Evolutionary conservation across 2,888 invertebrate genomes (phyloP), one percentile per base, ranked within the genome.

Genomic region (Palloptera scutellata): DNA sequence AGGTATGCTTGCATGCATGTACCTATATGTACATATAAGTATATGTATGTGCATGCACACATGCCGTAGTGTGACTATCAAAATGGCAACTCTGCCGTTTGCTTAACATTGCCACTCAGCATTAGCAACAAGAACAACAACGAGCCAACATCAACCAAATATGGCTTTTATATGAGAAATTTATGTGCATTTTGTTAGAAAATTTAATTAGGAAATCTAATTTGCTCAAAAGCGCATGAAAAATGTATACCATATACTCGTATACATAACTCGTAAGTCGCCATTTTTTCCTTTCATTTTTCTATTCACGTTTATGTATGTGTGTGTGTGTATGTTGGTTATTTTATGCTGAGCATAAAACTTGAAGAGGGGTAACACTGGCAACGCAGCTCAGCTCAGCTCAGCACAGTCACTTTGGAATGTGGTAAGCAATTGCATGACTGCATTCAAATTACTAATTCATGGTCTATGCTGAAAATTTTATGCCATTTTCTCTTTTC

Each of bases 161-260:
- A 55, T 51, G 15, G 0, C 30, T 12, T 61, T 42, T 61, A 57
- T 52, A 4, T 30, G 19, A 48, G 17, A 53, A 20, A 20, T 63
- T 57, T 19, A 59, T 81, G 77, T 78, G 76, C 78, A 77, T 81
- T 78, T 80, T 81, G 78, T 78, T 79, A 78, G 77, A 80, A 80
- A 83, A 84, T 83, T 84, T 83, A 83, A 83, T 83, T 84, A 83
- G 84, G 82, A 83, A 83, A 83, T 83, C 82, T 83, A 83, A 83
- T 83, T 83, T 83, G 84, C 80, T 82, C 83, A 84, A 81, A 83
- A 82, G 81, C 79, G 83, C 83, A 83, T 84, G 80, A 83, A 83
- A 81, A 80, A 82, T 74, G 72, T 71, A 68, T n/a, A n/a, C n/a
- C n/a, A n/a, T n/a, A n/a, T n/a, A n/a, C n/a, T n/a, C n/a, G n/a